A percentile compares a stretch with the other conserved stretches of the same genome.
phyloP scores from a whole-genome alignment of 2,113 vertebrate genomes.

The Melanostigma gelatinosum region DNA sequence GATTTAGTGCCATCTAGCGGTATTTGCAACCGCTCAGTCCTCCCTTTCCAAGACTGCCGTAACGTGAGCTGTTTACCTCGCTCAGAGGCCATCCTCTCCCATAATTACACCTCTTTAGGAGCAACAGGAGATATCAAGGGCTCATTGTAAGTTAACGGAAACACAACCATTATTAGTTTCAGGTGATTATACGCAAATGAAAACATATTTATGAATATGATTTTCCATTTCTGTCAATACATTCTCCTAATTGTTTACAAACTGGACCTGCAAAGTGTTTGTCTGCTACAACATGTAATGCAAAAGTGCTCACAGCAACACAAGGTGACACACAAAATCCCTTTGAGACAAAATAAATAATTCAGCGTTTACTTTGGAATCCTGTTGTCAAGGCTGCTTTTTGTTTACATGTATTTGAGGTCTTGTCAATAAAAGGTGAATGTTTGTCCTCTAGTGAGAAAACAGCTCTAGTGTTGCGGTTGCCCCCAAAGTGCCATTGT shows the following conservation, averaged over 20 bases:
- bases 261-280: background rate
- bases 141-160: background rate
- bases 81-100: no score
- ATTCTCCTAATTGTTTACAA: background rate
- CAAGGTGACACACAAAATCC: background rate
- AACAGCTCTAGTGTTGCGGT: background rate
- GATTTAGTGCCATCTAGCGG: background rate
- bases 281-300: background rate
- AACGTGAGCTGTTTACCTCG: no score
- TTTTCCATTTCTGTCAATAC: background rate
- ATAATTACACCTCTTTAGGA: background rate
- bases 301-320: background rate
- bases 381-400: background rate
- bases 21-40: background rate
- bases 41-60: background rate
- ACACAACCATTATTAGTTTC: background rate
- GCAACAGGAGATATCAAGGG: background rate
- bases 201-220: background rate
- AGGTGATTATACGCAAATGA: background rate
- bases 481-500: no score
- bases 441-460: conserved; percentile 39
- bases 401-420: background rate
- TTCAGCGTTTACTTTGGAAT: background rate
- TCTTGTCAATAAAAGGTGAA: background rate
- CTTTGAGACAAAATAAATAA: no score